These are phyloP conservation scores for Sebastes dallii DNA, from an alignment of 2,797 vertebrate genomes.

Conservation along the genomic window DNA sequence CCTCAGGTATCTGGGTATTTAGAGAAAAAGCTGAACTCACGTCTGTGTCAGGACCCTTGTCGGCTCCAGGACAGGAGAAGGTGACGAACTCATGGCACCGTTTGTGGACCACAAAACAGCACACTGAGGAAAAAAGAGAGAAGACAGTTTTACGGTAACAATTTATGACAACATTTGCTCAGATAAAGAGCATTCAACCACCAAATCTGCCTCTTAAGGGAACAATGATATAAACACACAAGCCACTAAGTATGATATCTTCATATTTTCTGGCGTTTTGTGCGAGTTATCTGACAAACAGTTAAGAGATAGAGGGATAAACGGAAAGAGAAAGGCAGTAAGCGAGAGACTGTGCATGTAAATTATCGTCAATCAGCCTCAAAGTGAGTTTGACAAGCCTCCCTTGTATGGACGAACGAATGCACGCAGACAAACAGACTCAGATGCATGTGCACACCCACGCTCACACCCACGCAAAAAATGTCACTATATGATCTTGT, in stretches of 20 bases:
- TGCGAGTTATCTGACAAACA: slow-evolving; percentile 4
- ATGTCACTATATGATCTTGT: slow-evolving; percentile 6
- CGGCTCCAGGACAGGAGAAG: slow-evolving; percentile 95
- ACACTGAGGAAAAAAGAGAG: slow-evolving; percentile 82
- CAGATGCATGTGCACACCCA: slow-evolving; percentile 35
- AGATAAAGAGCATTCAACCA: slow-evolving; percentile 6
- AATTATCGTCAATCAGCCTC: slow-evolving; percentile 27
- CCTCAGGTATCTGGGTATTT: not conserved
- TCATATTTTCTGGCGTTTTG: not conserved
- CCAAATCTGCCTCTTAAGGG: not conserved
- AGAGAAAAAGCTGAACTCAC: slow-evolving; percentile 82
- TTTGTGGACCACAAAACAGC: slow-evolving; percentile 99
- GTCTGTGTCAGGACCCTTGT: slow-evolving; percentile 96
- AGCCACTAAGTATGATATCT: not conserved
- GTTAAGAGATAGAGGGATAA: not conserved
- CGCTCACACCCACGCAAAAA: slow-evolving; percentile 48
- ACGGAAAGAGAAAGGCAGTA: not conserved
- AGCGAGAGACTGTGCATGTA: not conserved
- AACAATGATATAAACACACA: not conserved
- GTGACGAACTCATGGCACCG: slow-evolving; percentile 98
- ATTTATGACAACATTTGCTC: not conserved
- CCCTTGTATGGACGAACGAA: slow-evolving; percentile 10
- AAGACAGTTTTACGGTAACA: slow-evolving; percentile 1
- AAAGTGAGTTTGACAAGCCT: slow-evolving; percentile 33
- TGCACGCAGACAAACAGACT: slow-evolving; percentile 22